phyloP scores from a whole-genome alignment of 92 coral and sea anemone species.

The Zoanthus solanderi region DNA sequence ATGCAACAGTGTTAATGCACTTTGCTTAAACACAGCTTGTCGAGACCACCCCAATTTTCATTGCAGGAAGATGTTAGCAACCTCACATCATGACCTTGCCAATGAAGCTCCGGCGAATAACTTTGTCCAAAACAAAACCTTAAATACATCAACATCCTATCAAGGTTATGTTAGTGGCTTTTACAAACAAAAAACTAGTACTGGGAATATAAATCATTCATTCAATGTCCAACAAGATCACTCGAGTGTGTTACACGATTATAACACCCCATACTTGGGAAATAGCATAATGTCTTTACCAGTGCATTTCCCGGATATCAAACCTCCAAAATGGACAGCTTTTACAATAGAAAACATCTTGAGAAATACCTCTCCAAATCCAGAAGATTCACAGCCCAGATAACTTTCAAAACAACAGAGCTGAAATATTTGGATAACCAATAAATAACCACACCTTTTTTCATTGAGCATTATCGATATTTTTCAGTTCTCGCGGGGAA shows the following conservation, averaged over 20 bases:
- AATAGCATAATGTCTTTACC: neutral
- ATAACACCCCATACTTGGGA: neutral
- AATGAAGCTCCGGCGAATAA: neutral
- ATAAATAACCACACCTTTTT: too few relatives aligned
- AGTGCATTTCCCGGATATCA: neutral
- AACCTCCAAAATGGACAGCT: slow-evolving; percentile 2
- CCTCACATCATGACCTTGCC: neutral
- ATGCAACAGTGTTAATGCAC: neutral
- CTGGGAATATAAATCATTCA: neutral
- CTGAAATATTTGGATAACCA: too few relatives aligned
- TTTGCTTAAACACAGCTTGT: neutral
- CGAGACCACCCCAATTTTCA: neutral
- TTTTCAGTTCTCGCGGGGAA: too few relatives aligned
- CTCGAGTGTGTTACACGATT: neutral
- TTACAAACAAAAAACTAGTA: neutral
- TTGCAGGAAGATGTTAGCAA: neutral
- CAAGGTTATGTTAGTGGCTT: neutral
- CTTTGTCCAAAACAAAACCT: neutral
- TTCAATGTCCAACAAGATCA: neutral
- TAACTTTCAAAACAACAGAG: too few relatives aligned
- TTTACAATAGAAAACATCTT: slow-evolving; percentile 33
- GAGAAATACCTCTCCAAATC: neutral
- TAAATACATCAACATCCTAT: neutral
- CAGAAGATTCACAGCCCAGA: neutral
- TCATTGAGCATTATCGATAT: too few relatives aligned